Conservation (phyloP, 1,140 invertebrate genomes). For the Drosophila miranda region DNA sequence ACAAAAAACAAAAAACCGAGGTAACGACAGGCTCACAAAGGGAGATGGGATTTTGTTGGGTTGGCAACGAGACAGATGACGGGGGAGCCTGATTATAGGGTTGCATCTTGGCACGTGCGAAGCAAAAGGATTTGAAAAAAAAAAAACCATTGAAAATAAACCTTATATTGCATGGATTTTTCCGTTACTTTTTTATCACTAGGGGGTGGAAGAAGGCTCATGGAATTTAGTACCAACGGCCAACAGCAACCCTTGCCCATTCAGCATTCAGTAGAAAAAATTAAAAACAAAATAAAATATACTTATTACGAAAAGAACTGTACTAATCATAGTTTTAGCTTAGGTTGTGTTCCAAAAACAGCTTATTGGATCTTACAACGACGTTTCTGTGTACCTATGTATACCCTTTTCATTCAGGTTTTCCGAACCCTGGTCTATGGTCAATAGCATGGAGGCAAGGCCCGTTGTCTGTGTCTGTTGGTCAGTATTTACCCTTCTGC, state of each 20-base stretch:
- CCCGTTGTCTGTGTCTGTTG: slow-evolving; percentile 30
- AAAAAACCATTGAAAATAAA: slow-evolving; percentile 12
- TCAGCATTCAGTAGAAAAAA: slow-evolving; percentile 12
- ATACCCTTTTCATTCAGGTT: slow-evolving; percentile 1
- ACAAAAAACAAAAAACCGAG: slow-evolving; percentile 60
- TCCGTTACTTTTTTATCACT: slow-evolving; percentile 37
- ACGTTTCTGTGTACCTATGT: neutral
- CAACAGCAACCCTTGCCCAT: slow-evolving; percentile 62
- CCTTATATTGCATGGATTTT: slow-evolving; percentile 53
- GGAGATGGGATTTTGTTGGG: slow-evolving; percentile 28
- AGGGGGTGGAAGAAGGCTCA: slow-evolving; percentile 14
- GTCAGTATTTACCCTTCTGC: slow-evolving; percentile 45
- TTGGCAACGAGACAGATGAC: slow-evolving; percentile 35
- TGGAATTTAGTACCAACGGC: neutral
- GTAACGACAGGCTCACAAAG: slow-evolving; percentile 68
- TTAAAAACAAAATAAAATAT: no score
- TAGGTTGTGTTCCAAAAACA: neutral
- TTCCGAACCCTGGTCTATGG: slow-evolving; percentile 12
- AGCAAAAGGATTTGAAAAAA: slow-evolving; percentile 63
- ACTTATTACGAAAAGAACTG: no score
- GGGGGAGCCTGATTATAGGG: slow-evolving; percentile 67
- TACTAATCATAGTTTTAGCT: neutral
- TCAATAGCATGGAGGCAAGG: slow-evolving; percentile 9
- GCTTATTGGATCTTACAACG: no score
- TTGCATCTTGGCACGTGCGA: slow-evolving; percentile 66